Base-by-base conservation (phyloP, 2,888 invertebrate species). In the Cheilosia soror region DNA sequence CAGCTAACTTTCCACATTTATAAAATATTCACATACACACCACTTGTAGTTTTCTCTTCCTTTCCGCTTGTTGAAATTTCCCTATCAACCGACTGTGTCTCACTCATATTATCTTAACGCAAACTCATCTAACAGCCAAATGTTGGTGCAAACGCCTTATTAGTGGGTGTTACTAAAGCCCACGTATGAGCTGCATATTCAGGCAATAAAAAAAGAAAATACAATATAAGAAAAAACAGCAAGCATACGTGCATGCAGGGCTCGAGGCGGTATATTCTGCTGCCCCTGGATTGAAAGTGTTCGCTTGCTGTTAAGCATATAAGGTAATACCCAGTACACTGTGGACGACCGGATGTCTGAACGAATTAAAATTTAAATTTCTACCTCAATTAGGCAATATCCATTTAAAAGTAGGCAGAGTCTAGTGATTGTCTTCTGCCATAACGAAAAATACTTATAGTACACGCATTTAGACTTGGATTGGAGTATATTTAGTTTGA, bases 291-390 rank as follows among this genome's bases (percentile, higher is more conserved):
- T 65, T 71, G 51, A 65, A 71, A 65, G 57, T 79, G 31, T 47
- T 31, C 40, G 57, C 42, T 33, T 71, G 53, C 55, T 55, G 40
- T 40, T 53, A 31, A 20, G 37, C 27, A 40, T 40, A 53, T 13
- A 51, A 27, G 66, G 27, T 42, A 5, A 20, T 15, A 31, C 51
- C 51, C 7, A 7, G 25, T 51, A 55, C 13, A 53, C 49, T 51
- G 58, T 69, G 62, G 53, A 37, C 44, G 62, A 69, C 78, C 78
- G 78, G 78, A 78, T 44, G 78, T 71, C 49, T 71, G 62, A 63
- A 71, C 71, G 63, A 71, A 71, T 72, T 58, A 33, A 57, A 71
- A 72, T 57, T 72, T 55, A 11, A 65, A 49, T 63, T 51, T 58
- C 49, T 65, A 11, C n/a, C 60, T 63, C 47, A 42, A 62, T 47